These are phyloP conservation scores for Oenanthe oenanthe DNA, from an alignment of 2,113 vertebrate species.

Conservation along the genomic window DNA sequence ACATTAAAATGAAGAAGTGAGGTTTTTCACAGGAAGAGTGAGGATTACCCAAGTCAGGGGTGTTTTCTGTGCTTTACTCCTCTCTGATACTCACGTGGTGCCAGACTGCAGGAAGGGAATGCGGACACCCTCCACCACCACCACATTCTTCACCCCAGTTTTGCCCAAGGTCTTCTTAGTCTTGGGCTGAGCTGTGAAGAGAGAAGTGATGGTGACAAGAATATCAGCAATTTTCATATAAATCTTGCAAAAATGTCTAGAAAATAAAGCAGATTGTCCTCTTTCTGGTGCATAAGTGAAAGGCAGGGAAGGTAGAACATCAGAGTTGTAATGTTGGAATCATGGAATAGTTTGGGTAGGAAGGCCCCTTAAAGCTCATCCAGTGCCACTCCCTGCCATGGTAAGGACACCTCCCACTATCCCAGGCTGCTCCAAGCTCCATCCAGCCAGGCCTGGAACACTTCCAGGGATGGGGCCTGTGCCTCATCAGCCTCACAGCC, in stretches of 20 bases:
- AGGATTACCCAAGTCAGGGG: background rate
- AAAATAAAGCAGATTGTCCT: background rate
- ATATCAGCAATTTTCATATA: background rate
- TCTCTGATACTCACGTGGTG: conserved; percentile 84
- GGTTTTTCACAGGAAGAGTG: background rate
- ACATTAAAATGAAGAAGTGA: background rate
- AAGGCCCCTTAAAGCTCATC: background rate
- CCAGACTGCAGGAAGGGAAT: conserved; percentile 91
- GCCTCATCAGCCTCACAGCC: background rate
- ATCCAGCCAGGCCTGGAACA: background rate
- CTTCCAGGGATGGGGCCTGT: background rate
- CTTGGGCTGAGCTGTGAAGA: conserved; percentile 80
- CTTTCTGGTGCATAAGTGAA: background rate
- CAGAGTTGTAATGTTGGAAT: background rate
- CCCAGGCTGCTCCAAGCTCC: background rate
- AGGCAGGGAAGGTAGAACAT: background rate
- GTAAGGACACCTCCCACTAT: rapidly evolving
- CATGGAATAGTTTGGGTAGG: background rate
- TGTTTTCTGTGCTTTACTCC: background rate
- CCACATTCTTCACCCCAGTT: conserved; percentile 87
- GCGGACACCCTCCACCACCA: conserved; percentile 94
- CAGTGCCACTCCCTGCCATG: background rate
- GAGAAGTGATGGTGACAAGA: background rate
- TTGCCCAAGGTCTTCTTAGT: conserved; percentile 88
- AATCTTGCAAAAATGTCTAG: background rate